Base-by-base conservation (phyloP, 2,113 vertebrate species). In the Prolemur simus region DNA sequence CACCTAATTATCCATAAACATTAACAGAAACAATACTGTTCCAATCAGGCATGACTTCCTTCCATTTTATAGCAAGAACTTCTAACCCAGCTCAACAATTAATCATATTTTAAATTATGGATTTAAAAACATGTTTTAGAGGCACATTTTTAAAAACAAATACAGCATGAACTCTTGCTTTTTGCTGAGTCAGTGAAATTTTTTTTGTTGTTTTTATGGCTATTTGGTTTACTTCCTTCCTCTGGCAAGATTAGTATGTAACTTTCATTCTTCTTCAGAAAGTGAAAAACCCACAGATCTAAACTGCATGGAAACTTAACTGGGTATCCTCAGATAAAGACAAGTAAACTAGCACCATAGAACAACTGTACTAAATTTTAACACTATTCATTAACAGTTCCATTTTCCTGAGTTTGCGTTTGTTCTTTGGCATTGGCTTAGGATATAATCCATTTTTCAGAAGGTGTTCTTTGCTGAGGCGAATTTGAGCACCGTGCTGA, bases 401-500 rank as follows among this genome's bases (percentile, higher is more conserved):
- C 99, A 99, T 99, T 98, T 99, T 99, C 98, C 99, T 99, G 78
- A 99, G 99, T 98, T 99, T 99, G 96, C 99, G 99, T 96, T 99
- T 99, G 98, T 99, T 99, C 98, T 99, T 99, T 98, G 99, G 99
- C 99, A 99, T 99, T 39, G 99, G 99, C 74, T 99, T 99, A 97
- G 99, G 98, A 52, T 99, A 99, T 97, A 99, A 98, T 91, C 99
- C 99, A 87, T 98, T 99, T 97, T 98, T 99, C 96, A 99, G 99
- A 82, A 99, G 99, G 90, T 99, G 99, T 42, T 99, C 99, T 96
- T 99, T 99, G 98, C 99, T 99, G 98, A 99, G 99, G 94, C 99
- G 99, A 73, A 99, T 97, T 97, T 99, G 99, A 96, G 99, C 99
- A 56, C 99, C 99, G 89, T 99, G 99, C 96, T 99, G 99, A 97